phyloP scores from a whole-genome alignment of 2,113 vertebrate genomes.

The Chaetodon auriga region DNA sequence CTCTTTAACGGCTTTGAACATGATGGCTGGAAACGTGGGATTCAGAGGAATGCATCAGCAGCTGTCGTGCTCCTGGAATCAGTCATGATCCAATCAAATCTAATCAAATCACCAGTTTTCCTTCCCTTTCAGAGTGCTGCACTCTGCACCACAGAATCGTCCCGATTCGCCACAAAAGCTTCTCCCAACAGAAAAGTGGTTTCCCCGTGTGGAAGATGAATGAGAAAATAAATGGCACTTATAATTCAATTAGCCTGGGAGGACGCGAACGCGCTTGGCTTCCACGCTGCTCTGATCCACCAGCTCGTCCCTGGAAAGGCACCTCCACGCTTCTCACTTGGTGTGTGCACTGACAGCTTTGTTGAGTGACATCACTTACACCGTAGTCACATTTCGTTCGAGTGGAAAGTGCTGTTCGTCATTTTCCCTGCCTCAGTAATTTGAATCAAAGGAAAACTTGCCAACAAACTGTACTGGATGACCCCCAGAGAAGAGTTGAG shows the following conservation, averaged over 20 bases:
- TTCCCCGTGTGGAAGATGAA: slow-evolving; percentile 32
- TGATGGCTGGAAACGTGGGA: not conserved
- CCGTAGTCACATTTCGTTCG: not conserved
- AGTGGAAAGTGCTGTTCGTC: not conserved
- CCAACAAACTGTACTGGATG: not conserved
- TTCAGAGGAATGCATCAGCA: not conserved
- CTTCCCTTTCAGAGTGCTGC: not conserved
- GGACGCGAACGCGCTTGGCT: slow-evolving; percentile 31
- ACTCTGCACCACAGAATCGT: not conserved
- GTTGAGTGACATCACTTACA: slow-evolving; percentile 4
- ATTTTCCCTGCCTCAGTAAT: not conserved
- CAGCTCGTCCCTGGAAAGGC: not conserved
- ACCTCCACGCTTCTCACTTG: not conserved
- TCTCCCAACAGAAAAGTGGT: slow-evolving; percentile 2
- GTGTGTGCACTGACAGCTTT: slow-evolving; percentile 5
- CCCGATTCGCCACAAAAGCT: slow-evolving; percentile 13
- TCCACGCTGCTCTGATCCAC: slow-evolving; percentile 35
- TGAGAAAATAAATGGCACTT: slow-evolving; percentile 37
- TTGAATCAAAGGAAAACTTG: not conserved
- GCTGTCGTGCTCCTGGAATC: not conserved
- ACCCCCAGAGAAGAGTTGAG: not conserved
- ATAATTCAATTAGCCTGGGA: slow-evolving; percentile 46
- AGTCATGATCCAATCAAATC: not conserved
- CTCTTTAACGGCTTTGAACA: not conserved
- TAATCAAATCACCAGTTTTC: slow-evolving; percentile 17